Conservation (phyloP, 2,888 invertebrate species). For the Hirtodrosophila alboralis region DNA sequence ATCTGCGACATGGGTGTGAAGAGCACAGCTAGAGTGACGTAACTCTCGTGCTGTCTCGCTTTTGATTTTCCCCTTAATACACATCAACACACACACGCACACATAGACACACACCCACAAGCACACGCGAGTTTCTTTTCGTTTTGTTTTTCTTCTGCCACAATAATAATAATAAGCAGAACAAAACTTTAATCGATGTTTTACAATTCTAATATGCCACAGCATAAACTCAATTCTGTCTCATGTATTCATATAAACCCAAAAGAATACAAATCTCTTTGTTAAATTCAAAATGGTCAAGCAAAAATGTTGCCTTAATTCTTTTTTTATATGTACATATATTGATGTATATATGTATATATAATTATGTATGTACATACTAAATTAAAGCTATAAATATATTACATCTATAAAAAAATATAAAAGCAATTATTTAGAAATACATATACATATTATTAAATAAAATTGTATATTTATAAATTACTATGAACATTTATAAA, state of each 20-base stretch:
- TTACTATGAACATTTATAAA: too few relatives aligned
- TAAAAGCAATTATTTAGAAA: too few relatives aligned
- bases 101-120: conserved; percentile 5
- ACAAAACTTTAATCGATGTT: conserved; percentile 71
- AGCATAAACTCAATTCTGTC: conserved; percentile 39
- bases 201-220: conserved; percentile 61
- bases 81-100: conserved; percentile 14
- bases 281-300: conserved; percentile 7
- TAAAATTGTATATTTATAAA: too few relatives aligned
- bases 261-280: conserved; percentile 43
- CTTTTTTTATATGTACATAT: not conserved
- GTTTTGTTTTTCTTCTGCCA: conserved; percentile 33
- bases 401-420: too few relatives aligned
- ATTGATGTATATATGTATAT: too few relatives aligned
- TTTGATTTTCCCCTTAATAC: conserved; percentile 57
- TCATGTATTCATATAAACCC: conserved; percentile 53
- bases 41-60: conserved; percentile 23
- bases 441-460: too few relatives aligned
- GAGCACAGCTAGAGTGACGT: conserved; percentile 30
- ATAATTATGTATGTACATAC: too few relatives aligned
- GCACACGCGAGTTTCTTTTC: conserved; percentile 4
- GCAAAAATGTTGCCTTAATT: not conserved
- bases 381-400: too few relatives aligned
- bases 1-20: conserved; percentile 32
- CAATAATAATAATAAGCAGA: conserved; percentile 53